A percentile compares a stretch with the other conserved stretches of the same genome.
phyloP scores from a whole-genome alignment of 2,113 vertebrate genomes.

The Naja naja region DNA sequence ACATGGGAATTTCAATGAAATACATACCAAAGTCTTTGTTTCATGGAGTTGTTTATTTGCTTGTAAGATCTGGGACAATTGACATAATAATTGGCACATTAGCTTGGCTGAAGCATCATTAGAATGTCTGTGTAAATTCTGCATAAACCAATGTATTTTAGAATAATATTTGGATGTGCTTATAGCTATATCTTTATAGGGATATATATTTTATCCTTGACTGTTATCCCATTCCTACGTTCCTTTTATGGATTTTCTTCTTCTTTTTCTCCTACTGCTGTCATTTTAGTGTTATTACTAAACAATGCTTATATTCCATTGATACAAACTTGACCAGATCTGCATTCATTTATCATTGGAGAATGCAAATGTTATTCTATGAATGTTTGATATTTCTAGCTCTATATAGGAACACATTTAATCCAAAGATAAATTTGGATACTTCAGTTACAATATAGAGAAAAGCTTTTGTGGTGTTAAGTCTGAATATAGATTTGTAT shows the following conservation, averaged over 20 bases:
- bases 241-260: neutral
- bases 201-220: neutral
- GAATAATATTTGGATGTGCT: neutral
- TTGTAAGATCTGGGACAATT: neutral
- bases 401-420: neutral
- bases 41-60: neutral
- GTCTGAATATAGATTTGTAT: neutral
- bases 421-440: neutral
- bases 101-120: neutral
- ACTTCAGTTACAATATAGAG: neutral
- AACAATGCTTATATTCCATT: neutral
- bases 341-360: neutral
- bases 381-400: neutral
- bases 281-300: neutral
- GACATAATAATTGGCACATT: neutral
- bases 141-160: neutral
- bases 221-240: neutral
- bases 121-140: too few relatives aligned
- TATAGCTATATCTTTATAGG: neutral
- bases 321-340: neutral
- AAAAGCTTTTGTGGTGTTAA: neutral
- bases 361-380: neutral
- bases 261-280: neutral
- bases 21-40: neutral
- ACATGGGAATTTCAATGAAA: neutral